Percentiles rank a stretch among this genome's conserved stretches.
These are phyloP conservation scores for Philereme vetulata DNA, from an alignment of 2,888 invertebrate genomes.

Conservation along the genomic window DNA sequence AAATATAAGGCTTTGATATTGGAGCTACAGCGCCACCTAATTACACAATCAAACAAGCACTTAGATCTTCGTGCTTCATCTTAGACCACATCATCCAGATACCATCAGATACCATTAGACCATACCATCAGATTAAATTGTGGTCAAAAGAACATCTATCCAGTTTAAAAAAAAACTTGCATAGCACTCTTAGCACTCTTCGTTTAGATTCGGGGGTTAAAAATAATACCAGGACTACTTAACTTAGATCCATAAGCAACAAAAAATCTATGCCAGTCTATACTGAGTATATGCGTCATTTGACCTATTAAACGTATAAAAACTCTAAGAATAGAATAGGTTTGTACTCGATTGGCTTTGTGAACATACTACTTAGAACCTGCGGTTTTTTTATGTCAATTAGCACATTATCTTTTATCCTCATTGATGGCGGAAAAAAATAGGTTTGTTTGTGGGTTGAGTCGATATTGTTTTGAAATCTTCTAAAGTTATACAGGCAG, in stretches of 20 bases:
- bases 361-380: constrained; percentile 26
- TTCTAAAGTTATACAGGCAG: too few relatives aligned
- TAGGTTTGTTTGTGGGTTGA: constrained; percentile 19
- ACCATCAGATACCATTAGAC: too few relatives aligned
- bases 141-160: too few relatives aligned
- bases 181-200: too few relatives aligned
- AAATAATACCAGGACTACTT: neutral
- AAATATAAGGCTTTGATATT: too few relatives aligned
- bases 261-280: constrained; percentile 19
- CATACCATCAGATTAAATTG: too few relatives aligned
- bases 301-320: constrained; percentile 63
- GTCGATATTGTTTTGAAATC: neutral
- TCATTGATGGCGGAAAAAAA: constrained; percentile 44
- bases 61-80: too few relatives aligned
- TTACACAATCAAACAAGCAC: too few relatives aligned
- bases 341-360: constrained; percentile 28
- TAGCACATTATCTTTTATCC: constrained; percentile 50
- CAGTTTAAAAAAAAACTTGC: too few relatives aligned
- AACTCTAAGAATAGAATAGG: constrained; percentile 47
- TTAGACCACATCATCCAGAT: too few relatives aligned
- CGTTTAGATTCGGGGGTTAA: neutral
- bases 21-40: too few relatives aligned
- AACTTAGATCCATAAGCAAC: constrained; percentile 25
- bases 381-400: constrained; percentile 51
- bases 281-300: constrained; percentile 39